Conservation (phyloP, 2,888 invertebrate species). For the Hydroisotoma schaefferi region DNA sequence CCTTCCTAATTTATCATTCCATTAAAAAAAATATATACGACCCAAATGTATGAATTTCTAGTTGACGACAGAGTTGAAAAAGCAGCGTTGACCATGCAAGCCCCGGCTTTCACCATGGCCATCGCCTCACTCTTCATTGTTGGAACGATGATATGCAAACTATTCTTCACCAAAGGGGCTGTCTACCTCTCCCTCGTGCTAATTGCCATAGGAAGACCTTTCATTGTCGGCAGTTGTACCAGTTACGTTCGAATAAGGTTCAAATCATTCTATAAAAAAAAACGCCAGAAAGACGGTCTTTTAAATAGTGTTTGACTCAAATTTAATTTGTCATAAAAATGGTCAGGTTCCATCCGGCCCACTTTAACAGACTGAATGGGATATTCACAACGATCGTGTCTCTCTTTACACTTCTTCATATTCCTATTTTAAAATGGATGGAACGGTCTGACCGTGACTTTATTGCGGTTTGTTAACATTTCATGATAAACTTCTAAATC, state of each 20-base stretch:
- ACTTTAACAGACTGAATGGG: conserved; percentile 50
- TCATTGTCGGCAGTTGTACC: conserved; percentile 49
- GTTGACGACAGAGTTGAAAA: conserved; percentile 18
- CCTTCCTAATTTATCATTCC: not conserved
- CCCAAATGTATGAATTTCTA: not conserved
- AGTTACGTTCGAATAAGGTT: conserved; percentile 50
- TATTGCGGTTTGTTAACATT: conserved; percentile 17
- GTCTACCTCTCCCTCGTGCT: conserved; percentile 49
- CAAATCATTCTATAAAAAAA: not conserved
- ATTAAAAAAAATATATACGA: not conserved
- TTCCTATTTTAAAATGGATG: conserved; percentile 50
- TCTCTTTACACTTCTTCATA: conserved; percentile 49
- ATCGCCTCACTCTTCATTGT: conserved; percentile 27
- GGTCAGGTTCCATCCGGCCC: conserved; percentile 49
- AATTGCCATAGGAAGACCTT: conserved; percentile 50
- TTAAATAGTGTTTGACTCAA: not conserved
- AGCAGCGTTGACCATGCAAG: conserved; percentile 39
- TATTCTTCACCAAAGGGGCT: conserved; percentile 40
- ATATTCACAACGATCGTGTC: conserved; percentile 50
- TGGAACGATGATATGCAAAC: conserved; percentile 37
- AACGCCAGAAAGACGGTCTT: not conserved
- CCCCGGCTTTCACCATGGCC: conserved; percentile 38
- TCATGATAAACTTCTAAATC: not conserved
- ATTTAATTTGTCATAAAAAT: not conserved
- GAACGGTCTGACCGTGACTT: conserved; percentile 27